Conservation (phyloP, 1,140 invertebrate genomes). For the Polypedilum pembai region DNA sequence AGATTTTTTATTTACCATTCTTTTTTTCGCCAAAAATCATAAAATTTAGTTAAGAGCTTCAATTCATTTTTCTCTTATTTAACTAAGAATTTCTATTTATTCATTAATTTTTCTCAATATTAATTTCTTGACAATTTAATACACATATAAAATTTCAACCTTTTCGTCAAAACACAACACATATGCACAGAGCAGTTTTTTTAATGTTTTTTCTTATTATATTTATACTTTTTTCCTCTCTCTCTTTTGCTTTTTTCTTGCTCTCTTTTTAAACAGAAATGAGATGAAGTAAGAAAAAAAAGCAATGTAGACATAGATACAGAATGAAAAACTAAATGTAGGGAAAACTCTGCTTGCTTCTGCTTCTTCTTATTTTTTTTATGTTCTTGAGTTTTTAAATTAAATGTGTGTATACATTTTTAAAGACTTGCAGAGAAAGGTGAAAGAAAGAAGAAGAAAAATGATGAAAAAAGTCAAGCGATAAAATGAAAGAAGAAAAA, state of each 20-base stretch:
- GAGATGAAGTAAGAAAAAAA: slow-evolving; percentile 7
- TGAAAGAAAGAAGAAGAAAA: background rate
- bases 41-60: too few species aligned
- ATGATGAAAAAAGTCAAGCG: too few species aligned
- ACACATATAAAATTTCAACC: too few species aligned
- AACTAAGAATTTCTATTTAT: background rate
- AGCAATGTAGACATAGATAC: background rate
- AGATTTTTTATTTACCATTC: too few species aligned
- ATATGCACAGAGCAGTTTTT: background rate
- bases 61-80: background rate
- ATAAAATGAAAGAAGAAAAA: too few species aligned
- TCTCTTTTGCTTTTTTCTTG: background rate
- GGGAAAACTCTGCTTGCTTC: background rate
- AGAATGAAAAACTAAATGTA: slow-evolving; percentile 5
- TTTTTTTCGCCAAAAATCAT: too few species aligned
- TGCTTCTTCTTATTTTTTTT: background rate
- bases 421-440: background rate
- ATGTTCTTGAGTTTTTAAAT: background rate
- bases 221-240: background rate
- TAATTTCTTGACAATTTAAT: too few species aligned
- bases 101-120: background rate
- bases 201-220: background rate
- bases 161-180: too few species aligned
- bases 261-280: background rate
- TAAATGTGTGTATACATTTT: background rate